Evolutionary conservation across 1,140 invertebrate species (phyloP).

Genomic region (Popillia japonica): DNA sequence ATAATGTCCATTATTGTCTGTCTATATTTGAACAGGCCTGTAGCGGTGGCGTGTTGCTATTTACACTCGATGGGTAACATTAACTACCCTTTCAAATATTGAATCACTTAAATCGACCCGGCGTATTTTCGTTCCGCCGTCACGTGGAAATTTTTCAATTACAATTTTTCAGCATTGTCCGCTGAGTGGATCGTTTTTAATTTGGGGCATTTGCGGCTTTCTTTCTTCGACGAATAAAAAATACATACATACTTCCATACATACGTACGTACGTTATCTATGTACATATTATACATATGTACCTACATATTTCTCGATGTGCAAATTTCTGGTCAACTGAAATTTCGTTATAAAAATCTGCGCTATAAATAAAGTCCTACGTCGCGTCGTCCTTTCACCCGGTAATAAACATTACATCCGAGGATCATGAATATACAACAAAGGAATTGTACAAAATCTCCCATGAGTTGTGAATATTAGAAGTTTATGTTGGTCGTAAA

Average conservation of each 20-base stretch:
- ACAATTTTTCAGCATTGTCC: not conserved
- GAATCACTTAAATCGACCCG: conserved; percentile 23
- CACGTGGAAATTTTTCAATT: conserved; percentile 27
- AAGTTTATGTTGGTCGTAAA: conserved; percentile 36
- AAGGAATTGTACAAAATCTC: conserved; percentile 11
- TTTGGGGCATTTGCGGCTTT: not conserved
- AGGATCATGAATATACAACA: conserved; percentile 34
- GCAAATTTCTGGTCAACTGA: no score
- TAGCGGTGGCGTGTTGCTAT: conserved; percentile 16
- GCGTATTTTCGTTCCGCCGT: not conserved
- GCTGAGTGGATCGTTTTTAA: not conserved
- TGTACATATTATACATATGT: no score
- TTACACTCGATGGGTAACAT: conserved; percentile 20
- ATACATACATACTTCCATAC: no score
- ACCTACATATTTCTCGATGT: no score
- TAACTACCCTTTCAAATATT: conserved; percentile 23
- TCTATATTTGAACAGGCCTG: conserved; percentile 20
- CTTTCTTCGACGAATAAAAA: not conserved
- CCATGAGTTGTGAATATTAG: conserved; percentile 38
- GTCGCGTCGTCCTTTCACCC: not conserved
- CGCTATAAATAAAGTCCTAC: conserved; percentile 26
- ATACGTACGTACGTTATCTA: no score
- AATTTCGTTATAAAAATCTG: no score
- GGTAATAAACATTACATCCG: conserved; percentile 36
- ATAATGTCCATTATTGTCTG: conserved; percentile 24